phyloP scores from a whole-genome alignment of 2,888 invertebrate species.

The Plebejus anna region DNA sequence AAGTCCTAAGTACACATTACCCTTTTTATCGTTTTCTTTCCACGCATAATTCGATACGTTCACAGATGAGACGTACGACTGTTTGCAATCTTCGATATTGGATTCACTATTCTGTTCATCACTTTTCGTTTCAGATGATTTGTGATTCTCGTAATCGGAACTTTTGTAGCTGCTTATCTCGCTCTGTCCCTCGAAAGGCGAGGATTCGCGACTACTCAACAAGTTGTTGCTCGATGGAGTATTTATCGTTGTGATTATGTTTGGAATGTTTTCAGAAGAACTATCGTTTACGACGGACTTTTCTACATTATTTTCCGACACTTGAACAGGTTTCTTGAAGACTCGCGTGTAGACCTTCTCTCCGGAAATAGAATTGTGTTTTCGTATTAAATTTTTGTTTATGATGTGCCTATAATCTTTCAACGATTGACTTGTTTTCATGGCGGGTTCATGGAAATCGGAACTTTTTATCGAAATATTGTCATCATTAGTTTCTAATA shows the following conservation, averaged over 20 bases:
- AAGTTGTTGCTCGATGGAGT: background rate
- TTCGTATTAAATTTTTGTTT: slow-evolving; percentile 55
- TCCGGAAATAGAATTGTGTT: slow-evolving; percentile 69
- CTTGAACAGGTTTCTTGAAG: slow-evolving; percentile 50
- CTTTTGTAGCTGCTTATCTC: slow-evolving; percentile 76
- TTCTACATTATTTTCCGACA: slow-evolving; percentile 45
- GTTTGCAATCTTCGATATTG: slow-evolving; percentile 34
- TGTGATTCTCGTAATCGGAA: slow-evolving; percentile 71
- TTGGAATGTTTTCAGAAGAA: slow-evolving; percentile 70
- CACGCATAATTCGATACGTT: slow-evolving; percentile 46
- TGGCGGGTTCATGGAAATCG: slow-evolving; percentile 51
- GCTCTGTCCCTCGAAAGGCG: slow-evolving; percentile 62
- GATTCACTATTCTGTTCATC: slow-evolving; percentile 21
- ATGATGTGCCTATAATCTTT: slow-evolving; percentile 64
- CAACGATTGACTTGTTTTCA: slow-evolving; percentile 61
- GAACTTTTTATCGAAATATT: slow-evolving; percentile 73
- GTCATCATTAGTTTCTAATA: slow-evolving; percentile 81
- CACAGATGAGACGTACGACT: slow-evolving; percentile 49
- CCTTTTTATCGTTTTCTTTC: slow-evolving; percentile 30
- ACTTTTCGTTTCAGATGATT: slow-evolving; percentile 40
- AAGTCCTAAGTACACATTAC: slow-evolving; percentile 47
- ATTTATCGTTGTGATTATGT: slow-evolving; percentile 56
- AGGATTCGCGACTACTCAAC: slow-evolving; percentile 60
- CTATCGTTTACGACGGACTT: slow-evolving; percentile 46
- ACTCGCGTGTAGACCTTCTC: slow-evolving; percentile 69